phyloP scores from a whole-genome alignment of 1,140 invertebrate species.

The Diorhabda sublineata region DNA sequence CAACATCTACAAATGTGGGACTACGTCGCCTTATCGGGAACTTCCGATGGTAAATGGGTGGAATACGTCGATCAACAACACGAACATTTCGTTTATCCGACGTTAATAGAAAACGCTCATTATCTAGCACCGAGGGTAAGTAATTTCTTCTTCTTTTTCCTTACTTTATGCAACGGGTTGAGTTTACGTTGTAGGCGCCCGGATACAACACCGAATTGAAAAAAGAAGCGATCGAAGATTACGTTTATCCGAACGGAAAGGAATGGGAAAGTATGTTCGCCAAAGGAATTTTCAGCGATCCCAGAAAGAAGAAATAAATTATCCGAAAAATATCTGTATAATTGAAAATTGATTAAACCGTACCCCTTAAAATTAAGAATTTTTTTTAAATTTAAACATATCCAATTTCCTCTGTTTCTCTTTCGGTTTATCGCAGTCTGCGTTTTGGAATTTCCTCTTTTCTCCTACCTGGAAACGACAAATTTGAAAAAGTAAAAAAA shows the following conservation, averaged over 20 bases:
- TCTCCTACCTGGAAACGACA: conserved; percentile 27
- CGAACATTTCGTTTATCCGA: conserved; percentile 74
- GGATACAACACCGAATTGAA: conserved; percentile 80
- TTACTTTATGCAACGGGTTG: no score
- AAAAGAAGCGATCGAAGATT: conserved; percentile 60
- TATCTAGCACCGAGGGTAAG: conserved; percentile 71
- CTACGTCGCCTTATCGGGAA: conserved; percentile 68
- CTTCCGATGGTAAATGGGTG: conserved; percentile 66
- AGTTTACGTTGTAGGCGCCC: conserved; percentile 51
- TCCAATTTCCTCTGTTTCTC: conserved; percentile 43
- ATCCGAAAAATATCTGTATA: background rate
- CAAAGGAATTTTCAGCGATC: conserved; percentile 43
- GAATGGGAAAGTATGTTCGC: conserved; percentile 67
- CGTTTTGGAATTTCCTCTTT: conserved; percentile 40
- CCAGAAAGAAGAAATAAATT: conserved; percentile 29
- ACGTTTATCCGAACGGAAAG: conserved; percentile 69
- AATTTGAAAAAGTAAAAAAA: background rate
- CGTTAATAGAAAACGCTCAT: conserved; percentile 61
- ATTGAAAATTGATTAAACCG: background rate
- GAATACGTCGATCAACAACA: conserved; percentile 89
- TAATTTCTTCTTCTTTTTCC: conserved; percentile 8
- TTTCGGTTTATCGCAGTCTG: conserved; percentile 35
- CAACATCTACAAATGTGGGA: conserved; percentile 91
- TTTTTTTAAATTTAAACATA: conserved; percentile 27
- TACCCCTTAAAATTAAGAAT: background rate